Evolutionary conservation across 2,888 invertebrate species (phyloP).

Genomic region (Timema podura): DNA sequence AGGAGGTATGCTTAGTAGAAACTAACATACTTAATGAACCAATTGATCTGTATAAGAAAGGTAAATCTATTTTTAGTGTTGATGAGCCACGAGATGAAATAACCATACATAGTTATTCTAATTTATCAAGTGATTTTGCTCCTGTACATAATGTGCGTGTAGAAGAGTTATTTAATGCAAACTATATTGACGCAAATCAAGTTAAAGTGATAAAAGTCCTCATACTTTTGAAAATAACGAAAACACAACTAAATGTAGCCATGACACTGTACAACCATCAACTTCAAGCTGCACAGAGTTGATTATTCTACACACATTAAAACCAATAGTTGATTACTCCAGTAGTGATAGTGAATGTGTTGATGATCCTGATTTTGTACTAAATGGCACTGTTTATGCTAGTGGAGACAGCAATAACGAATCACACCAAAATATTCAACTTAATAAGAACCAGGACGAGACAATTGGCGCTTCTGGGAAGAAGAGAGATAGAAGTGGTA

Average conservation of each 20-base stretch:
- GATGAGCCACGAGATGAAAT: no score
- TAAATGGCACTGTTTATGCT: not conserved
- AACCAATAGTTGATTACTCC: not conserved
- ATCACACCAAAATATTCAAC: not conserved
- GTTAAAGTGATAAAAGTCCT: not conserved
- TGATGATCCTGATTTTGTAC: not conserved
- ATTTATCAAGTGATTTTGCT: no score
- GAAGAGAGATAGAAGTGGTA: not conserved
- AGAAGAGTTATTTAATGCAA: not conserved
- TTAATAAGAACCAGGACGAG: not conserved
- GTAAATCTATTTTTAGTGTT: no score
- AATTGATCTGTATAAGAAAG: no score
- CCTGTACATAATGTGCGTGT: not conserved
- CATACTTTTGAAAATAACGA: not conserved
- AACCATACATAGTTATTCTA: no score
- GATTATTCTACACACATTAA: not conserved
- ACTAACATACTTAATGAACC: not conserved
- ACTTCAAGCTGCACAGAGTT: not conserved
- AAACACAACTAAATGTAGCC: not conserved
- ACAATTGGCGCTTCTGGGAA: not conserved
- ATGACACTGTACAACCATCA: not conserved
- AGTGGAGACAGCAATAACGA: not conserved
- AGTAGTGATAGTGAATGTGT: not conserved
- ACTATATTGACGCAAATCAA: not conserved
- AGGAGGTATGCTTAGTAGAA: not conserved